phyloP scores from a whole-genome alignment of 2,113 vertebrate genomes.

The Trogon surrucura region DNA sequence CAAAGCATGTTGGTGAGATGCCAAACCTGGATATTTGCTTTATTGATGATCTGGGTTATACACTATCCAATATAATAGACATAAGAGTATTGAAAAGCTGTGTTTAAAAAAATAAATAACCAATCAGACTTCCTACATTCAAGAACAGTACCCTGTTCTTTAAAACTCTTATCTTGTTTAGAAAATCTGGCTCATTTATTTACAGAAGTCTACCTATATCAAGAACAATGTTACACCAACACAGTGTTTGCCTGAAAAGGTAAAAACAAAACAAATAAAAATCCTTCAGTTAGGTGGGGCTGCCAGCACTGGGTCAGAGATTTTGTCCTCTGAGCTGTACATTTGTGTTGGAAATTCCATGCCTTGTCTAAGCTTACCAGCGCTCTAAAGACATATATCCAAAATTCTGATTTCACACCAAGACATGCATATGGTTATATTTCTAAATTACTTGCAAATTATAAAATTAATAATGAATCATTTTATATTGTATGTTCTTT shows the following conservation, averaged over 20 bases:
- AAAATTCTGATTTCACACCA: neutral
- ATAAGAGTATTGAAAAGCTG: neutral
- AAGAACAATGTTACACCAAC: neutral
- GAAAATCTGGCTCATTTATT: neutral
- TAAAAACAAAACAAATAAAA: neutral
- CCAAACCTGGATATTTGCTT: neutral
- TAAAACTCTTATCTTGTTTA: neutral
- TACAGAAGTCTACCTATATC: neutral
- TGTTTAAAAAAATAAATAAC: neutral
- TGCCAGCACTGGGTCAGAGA: neutral
- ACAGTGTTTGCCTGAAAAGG: neutral
- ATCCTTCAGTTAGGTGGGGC: neutral
- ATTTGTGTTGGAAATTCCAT: neutral
- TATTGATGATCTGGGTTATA: neutral
- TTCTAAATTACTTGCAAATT: slow-evolving; percentile 2
- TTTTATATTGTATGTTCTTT: neutral
- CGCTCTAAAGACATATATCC: neutral
- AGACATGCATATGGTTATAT: neutral
- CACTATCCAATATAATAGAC: accelerated
- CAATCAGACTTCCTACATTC: neutral
- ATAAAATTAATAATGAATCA: neutral
- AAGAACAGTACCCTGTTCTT: neutral
- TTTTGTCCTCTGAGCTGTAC: neutral
- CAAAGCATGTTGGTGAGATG: neutral
- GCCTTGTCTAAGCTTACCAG: neutral